Conservation (phyloP, 2,888 invertebrate species). For the Cancer borealis region DNA sequence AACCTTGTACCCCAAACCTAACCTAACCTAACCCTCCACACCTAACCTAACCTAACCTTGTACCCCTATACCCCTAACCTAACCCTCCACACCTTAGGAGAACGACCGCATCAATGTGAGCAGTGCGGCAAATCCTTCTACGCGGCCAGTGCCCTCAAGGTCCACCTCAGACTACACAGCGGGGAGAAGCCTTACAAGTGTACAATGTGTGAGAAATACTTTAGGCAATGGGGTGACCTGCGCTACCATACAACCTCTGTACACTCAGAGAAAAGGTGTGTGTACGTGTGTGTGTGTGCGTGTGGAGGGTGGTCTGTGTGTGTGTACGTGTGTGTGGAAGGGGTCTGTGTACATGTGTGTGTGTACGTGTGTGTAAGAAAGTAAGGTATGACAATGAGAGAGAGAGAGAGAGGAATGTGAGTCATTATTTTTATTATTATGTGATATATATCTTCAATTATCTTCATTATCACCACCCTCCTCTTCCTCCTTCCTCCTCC, state of each 20-base stretch:
- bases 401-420: no score
- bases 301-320: background rate
- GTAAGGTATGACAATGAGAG: no score
- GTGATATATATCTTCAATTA: background rate
- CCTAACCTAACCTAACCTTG: background rate
- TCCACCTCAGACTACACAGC: conserved; percentile 89
- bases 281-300: no score
- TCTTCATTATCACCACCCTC: background rate
- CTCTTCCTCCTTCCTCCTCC: background rate
- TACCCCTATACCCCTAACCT: background rate
- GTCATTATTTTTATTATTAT: no score
- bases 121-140: conserved; percentile 92
- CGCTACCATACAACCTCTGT: conserved; percentile 92
- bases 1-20: background rate
- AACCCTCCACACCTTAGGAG: conserved; percentile 52
- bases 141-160: conserved; percentile 89
- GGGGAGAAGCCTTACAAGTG: conserved; percentile 93
- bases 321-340: background rate
- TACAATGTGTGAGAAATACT: conserved; percentile 88
- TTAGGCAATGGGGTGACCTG: conserved; percentile 93
- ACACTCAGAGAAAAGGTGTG: conserved; percentile 84
- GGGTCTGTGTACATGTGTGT: no score
- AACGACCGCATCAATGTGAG: conserved; percentile 87
- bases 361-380: no score
- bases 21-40: background rate